Evolutionary conservation across 2,113 vertebrate species (phyloP).

Genomic region (Enhydra lutris): DNA sequence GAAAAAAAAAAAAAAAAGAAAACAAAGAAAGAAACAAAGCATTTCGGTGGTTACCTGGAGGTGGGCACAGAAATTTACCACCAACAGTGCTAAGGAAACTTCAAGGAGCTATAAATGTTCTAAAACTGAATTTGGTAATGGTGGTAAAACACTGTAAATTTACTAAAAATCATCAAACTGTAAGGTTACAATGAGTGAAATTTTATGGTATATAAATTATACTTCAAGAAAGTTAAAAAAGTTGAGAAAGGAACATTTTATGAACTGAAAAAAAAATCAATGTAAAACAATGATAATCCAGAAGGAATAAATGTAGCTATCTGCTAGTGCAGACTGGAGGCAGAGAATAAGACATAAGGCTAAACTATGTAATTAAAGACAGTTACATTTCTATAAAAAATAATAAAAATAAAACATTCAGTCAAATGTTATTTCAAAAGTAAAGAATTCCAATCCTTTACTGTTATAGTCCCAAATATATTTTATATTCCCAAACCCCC

Average conservation of each 20-base stretch:
- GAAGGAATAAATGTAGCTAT: not conserved
- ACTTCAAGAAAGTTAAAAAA: not conserved
- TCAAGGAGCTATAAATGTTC: not conserved
- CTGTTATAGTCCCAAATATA: slow-evolving; percentile 8
- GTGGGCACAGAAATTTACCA: not conserved
- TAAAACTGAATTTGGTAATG: not conserved
- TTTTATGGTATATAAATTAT: slow-evolving; percentile 19
- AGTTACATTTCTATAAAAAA: not conserved
- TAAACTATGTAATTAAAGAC: not conserved
- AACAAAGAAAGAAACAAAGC: not conserved
- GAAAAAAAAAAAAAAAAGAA: no score
- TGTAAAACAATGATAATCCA: not conserved
- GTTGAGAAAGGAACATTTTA: not conserved
- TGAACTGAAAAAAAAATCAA: not conserved
- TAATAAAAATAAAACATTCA: not conserved
- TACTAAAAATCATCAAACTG: not conserved
- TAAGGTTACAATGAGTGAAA: not conserved
- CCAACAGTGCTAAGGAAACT: not conserved
- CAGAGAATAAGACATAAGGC: not conserved
- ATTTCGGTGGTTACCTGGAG: not conserved
- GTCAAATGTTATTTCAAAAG: slow-evolving; percentile 6
- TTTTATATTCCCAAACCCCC: not conserved
- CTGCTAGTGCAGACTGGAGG: not conserved
- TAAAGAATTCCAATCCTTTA: not conserved
- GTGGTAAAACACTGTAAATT: not conserved